Evolutionary conservation across 2,797 vertebrate species (phyloP).

Genomic region (Knipowitschia caucasica): DNA sequence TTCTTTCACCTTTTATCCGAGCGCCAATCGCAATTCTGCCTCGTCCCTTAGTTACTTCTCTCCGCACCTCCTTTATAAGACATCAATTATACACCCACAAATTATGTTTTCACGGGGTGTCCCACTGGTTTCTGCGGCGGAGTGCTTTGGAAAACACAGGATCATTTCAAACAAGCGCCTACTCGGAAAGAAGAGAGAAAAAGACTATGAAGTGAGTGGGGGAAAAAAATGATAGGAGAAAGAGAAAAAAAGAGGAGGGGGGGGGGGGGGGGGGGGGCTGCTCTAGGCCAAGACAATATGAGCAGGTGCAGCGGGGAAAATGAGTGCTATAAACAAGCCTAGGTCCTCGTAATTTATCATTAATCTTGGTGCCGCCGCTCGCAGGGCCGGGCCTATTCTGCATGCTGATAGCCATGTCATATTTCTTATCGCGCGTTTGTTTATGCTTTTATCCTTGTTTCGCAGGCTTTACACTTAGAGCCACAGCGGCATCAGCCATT

Average conservation of each 20-base stretch:
- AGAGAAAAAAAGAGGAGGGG: conserved; percentile 55
- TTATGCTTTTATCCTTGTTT: conserved; percentile 81
- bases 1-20: conserved; percentile 32
- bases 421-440: conserved; percentile 82
- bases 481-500: conserved; percentile 66
- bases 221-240: conserved; percentile 37
- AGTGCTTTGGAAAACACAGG: conserved; percentile 65
- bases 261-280: conserved; percentile 60
- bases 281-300: conserved; percentile 79
- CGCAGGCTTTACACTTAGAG: conserved; percentile 68
- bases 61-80: conserved; percentile 53
- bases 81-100: conserved; percentile 69
- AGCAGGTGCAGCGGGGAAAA: conserved; percentile 80
- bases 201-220: conserved; percentile 62
- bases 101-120: conserved; percentile 65
- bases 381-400: conserved; percentile 75
- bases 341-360: conserved; percentile 83
- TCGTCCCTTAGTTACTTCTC: conserved; percentile 31
- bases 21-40: conserved; percentile 19
- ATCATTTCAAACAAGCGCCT: conserved; percentile 71
- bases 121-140: conserved; percentile 60
- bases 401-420: conserved; percentile 82
- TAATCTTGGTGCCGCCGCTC: conserved; percentile 76
- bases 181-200: conserved; percentile 60
- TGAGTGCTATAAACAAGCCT: conserved; percentile 79